Conservation (phyloP, 2,113 vertebrate species). For the Aldabrachelys gigantea region DNA sequence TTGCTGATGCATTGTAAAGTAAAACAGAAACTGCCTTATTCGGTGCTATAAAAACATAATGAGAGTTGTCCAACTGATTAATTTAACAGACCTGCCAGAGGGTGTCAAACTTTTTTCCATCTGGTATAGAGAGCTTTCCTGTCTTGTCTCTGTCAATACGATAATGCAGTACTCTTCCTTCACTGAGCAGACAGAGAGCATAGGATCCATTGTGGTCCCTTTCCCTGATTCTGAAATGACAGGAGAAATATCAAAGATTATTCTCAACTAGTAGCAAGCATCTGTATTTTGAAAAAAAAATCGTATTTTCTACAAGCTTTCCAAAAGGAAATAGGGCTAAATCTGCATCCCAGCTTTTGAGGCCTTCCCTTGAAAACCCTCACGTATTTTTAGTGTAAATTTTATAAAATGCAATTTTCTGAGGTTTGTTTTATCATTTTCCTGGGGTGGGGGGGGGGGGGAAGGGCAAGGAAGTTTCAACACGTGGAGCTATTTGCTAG, state of each 20-base stretch:
- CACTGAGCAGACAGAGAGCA: slow-evolving; percentile 90
- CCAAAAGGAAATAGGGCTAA: neutral
- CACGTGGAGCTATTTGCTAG: neutral
- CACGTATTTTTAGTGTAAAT: neutral
- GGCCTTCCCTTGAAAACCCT: neutral
- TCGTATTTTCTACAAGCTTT: neutral
- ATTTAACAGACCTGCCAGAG: slow-evolving; percentile 90
- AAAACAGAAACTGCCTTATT: neutral
- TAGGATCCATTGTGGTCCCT: slow-evolving; percentile 89
- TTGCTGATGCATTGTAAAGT: neutral
- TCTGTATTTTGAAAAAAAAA: neutral
- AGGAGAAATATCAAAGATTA: slow-evolving; percentile 1
- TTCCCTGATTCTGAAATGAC: slow-evolving; percentile 87
- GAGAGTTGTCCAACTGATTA: neutral
- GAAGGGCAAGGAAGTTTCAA: neutral
- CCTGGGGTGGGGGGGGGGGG: no score
- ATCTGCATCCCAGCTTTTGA: neutral
- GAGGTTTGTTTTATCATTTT: neutral
- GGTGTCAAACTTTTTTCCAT: slow-evolving; percentile 97
- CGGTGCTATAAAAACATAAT: neutral
- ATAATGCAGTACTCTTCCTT: slow-evolving; percentile 92
- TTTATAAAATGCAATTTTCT: neutral
- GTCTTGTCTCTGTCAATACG: slow-evolving; percentile 91
- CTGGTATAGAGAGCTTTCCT: slow-evolving; percentile 93
- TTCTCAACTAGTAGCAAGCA: neutral